These are phyloP conservation scores for Scophthalmus maximus DNA, from an alignment of 2,113 vertebrate species.

Conservation along the genomic window DNA sequence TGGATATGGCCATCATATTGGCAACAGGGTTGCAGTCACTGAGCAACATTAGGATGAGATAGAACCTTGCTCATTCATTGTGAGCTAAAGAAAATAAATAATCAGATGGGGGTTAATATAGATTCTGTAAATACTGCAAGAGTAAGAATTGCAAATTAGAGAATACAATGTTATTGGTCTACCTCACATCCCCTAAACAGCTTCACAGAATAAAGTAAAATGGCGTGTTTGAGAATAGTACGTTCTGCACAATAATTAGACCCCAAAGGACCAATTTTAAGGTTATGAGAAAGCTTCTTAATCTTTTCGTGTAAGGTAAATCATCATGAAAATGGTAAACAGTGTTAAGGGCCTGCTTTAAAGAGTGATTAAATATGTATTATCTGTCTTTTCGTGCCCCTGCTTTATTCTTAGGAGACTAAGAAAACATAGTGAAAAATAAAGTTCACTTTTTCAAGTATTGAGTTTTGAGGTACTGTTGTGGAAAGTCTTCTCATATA, in stretches of 20 bases:
- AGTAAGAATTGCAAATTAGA: slow-evolving; percentile 21
- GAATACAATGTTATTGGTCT: slow-evolving; percentile 11
- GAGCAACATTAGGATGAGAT: too few species aligned
- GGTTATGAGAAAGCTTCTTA: slow-evolving; percentile 22
- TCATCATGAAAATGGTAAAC: slow-evolving; percentile 41
- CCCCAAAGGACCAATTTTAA: slow-evolving; percentile 48
- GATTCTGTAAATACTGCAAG: slow-evolving; percentile 50
- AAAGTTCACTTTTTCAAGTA: neutral
- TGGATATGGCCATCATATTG: too few species aligned
- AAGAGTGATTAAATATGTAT: slow-evolving; percentile 5
- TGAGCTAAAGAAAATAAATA: slow-evolving; percentile 47
- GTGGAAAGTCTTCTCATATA: neutral
- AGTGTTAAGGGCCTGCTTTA: slow-evolving; percentile 13
- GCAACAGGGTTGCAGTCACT: too few species aligned
- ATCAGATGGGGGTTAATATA: slow-evolving; percentile 39
- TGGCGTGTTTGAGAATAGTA: slow-evolving; percentile 13
- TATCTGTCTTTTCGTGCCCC: neutral
- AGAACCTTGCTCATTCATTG: too few species aligned
- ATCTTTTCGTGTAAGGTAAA: slow-evolving; percentile 38
- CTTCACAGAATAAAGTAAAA: slow-evolving; percentile 16
- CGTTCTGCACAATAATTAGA: slow-evolving; percentile 62
- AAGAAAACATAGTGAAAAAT: neutral
- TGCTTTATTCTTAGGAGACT: neutral
- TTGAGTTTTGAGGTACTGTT: too few species aligned
- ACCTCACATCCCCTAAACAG: slow-evolving; percentile 1